These are phyloP conservation scores for Notodonta dromedarius DNA, from an alignment of 2,888 invertebrate genomes.

Conservation along the genomic window DNA sequence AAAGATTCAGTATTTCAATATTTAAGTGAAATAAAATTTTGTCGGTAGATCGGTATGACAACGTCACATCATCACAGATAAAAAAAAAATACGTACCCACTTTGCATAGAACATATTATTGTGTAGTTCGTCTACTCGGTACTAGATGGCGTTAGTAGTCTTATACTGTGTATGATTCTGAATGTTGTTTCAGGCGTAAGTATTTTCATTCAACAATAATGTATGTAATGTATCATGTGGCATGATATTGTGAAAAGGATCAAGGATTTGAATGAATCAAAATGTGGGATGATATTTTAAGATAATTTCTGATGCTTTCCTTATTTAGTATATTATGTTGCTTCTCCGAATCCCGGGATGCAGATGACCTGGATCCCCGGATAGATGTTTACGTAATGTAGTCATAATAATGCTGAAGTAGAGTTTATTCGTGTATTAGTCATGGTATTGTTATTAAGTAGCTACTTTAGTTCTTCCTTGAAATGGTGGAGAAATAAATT, in stretches of 20 bases:
- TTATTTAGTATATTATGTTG: conserved; percentile 22
- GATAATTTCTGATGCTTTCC: conserved; percentile 28
- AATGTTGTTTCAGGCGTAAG: conserved; percentile 27
- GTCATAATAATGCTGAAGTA: conserved; percentile 20
- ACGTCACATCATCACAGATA: no score
- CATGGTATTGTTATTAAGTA: no score
- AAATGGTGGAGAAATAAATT: no score
- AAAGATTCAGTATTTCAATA: no score
- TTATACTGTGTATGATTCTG: conserved; percentile 1
- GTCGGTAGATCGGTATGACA: no score
- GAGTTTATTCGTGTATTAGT: conserved; percentile 23
- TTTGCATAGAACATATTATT: conserved; percentile 3
- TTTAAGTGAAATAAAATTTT: no score
- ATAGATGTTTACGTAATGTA: conserved; percentile 5
- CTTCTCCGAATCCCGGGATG: conserved; percentile 20
- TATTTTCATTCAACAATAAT: conserved; percentile 30
- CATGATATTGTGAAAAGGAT: conserved; percentile 33
- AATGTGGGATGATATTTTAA: neutral
- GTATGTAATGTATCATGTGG: conserved; percentile 26
- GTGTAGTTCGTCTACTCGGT: conserved; percentile 37
- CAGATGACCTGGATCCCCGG: conserved; percentile 16
- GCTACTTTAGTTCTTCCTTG: no score
- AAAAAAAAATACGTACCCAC: neutral
- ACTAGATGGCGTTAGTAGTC: conserved; percentile 57
- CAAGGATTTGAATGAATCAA: neutral